Evolutionary conservation across 2,113 vertebrate genomes (phyloP).

Genomic region (Grammomys surdaster): DNA sequence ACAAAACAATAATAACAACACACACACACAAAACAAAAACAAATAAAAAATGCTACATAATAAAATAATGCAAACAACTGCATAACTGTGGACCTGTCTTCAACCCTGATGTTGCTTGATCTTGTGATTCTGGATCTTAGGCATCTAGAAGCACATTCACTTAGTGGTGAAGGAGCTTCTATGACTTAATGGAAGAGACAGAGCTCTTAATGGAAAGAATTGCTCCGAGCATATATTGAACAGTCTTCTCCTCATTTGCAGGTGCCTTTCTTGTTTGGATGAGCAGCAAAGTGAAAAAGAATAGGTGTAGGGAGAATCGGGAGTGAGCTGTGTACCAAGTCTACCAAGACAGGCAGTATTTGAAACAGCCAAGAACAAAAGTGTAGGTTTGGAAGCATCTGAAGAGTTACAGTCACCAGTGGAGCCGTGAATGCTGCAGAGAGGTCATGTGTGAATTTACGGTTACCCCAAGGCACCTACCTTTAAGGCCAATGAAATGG

Average conservation of each 20-base stretch:
- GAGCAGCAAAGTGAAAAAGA: not conserved
- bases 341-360: not conserved
- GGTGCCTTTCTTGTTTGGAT: not conserved
- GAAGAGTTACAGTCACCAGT: not conserved
- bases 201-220: not conserved
- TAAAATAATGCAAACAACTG: not conserved
- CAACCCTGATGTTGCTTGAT: not conserved
- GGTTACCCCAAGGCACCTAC: not conserved
- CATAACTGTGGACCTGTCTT: not conserved
- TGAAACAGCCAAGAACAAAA: not conserved
- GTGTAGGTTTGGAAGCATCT: not conserved
- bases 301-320: not conserved
- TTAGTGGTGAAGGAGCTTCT: not conserved
- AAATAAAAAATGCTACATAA: not conserved
- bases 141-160: not conserved
- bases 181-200: not conserved
- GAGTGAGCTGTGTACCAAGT: no score
- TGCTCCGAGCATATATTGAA: not conserved
- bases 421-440: not conserved
- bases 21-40: not conserved
- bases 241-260: not conserved
- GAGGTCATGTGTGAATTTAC: not conserved
- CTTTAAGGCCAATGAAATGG: not conserved
- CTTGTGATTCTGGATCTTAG: constrained; percentile 12
- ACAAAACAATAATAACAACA: not conserved